Evolutionary conservation across 2,888 invertebrate genomes (phyloP), one percentile per base, ranked within the genome.

Genomic region (Drosophila meridiana): DNA sequence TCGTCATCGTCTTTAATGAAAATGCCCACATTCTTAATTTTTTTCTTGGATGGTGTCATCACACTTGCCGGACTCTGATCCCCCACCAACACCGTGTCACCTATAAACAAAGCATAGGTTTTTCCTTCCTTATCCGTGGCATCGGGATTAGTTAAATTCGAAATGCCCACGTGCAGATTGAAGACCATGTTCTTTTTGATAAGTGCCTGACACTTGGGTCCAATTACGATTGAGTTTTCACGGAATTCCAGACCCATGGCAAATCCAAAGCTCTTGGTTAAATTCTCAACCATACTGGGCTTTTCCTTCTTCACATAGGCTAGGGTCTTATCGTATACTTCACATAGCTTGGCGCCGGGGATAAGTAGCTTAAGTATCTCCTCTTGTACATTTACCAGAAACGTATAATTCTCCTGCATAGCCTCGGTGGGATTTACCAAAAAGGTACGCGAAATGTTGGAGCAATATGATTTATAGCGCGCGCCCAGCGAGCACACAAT

Each of bases 221-320:
- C 97, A 90, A 99, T 97, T 0, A 98, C 94, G 65, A 99, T 94
- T 0, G 98, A 97, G 83, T 97, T 97, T 93, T 99, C 99, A 65
- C 99, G 96, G 92, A 99, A 99, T 92, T 99, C 99, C 84, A 99
- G 97, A 8, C 99, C 99, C 96, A 98, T 99, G 0, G 96, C 98
- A 94, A 99, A 99, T 94, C 99, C 99, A 94, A 99, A 97, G 83
- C 96, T 97, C 93, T 99, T 99, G 0, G 98, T 98, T 63, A 99
- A 94, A 92, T 97, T 98, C 66, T 98, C 98, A 0, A 97, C 94
- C 81, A 99, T 94, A 69, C 95, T 95, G 0, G 98, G 96, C 90
- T 97, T 97, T 82, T 98, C 97, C 85, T 97, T 96, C 91, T 98
- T 97, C 0, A 98, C 97, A 91, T 95, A 95, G 68, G 95, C 95